Conservation (phyloP, 1,140 invertebrate genomes). For the Sycobia sp. region DNA sequence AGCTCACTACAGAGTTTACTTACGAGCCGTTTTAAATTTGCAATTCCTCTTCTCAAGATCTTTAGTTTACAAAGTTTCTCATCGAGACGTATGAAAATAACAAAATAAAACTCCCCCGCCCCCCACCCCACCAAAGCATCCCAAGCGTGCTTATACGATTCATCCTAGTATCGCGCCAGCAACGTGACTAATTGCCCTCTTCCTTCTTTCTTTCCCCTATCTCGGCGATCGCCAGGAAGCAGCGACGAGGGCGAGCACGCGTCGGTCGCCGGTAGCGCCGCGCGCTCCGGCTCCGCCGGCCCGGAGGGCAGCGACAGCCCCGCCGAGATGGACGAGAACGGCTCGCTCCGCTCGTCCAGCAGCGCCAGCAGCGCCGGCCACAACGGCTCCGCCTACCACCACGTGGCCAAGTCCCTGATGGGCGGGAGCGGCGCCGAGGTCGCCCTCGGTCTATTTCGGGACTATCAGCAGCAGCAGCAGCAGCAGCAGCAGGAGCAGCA, state of each 20-base stretch:
- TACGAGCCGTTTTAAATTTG: too few relatives aligned
- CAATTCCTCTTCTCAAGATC: too few relatives aligned
- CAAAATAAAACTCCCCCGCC: too few relatives aligned
- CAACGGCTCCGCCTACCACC: slow-evolving; percentile 30
- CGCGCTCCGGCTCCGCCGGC: slow-evolving; percentile 10
- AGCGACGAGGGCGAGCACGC: slow-evolving; percentile 57
- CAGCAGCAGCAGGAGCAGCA: background rate
- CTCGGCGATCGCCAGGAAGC: slow-evolving; percentile 55
- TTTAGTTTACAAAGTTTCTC: too few relatives aligned
- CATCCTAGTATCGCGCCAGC: too few relatives aligned
- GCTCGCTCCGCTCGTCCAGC: slow-evolving; percentile 43
- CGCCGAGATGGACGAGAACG: slow-evolving; percentile 56
- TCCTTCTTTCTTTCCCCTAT: too few relatives aligned
- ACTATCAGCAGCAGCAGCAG: background rate
- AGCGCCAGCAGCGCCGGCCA: slow-evolving; percentile 36
- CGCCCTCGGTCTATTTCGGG: too few relatives aligned
- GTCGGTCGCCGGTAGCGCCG: slow-evolving; percentile 40
- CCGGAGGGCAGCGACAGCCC: slow-evolving; percentile 40
- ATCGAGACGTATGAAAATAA: too few relatives aligned
- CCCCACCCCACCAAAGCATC: too few relatives aligned
- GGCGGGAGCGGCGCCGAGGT: slow-evolving; percentile 5
- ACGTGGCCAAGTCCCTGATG: slow-evolving; percentile 14
- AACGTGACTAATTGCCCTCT: too few relatives aligned
- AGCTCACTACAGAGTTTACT: too few relatives aligned
- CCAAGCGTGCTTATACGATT: too few relatives aligned